Base-by-base conservation (phyloP, 2,888 invertebrate species). In the Drosophila cyrtoloma region DNA sequence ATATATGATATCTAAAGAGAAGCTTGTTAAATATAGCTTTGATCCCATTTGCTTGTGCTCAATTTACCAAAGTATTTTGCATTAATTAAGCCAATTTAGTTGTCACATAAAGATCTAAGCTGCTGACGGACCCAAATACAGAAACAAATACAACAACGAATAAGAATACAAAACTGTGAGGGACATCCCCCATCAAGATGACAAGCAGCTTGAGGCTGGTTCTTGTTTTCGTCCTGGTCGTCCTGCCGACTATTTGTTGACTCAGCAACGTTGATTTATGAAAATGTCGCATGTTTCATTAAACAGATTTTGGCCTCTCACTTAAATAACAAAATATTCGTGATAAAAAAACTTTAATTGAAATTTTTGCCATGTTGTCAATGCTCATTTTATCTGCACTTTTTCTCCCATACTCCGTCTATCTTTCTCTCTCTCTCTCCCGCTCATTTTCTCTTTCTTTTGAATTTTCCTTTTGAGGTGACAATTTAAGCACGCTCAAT, bases 61-160 rank as follows among this genome's bases (percentile, higher is more conserved):
- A 83, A 83, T 84, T 81, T 76, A 56, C 55, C 60, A 73, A 77
- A 77, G 71, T 69, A 84, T 86, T 89, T 89, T 73, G 70, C 75
- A 86, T 89, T 75, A 86, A 89, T 89, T 89, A 86, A 82, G 64
- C 65, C 84, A 82, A 89, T 86, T 89, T 75, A 72, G 63, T 60
- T 73, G 68, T 55, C 60, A 47, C 42, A 65, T 35, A 77, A 73
- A 66, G 58, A 55, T 69, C 28, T 35, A 63, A 60, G 60, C 80
- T 60, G 37, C 39, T 44, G 30, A 26, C 51, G 35, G 26, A 26
- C 16, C 44, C 57, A 39, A 39, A 47, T 16, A 9, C 26, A 47
- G 4, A 47, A 16, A 26, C 28, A 57, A 28, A 30, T 12, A 26
- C 12, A 58, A 42, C 30, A n/a, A 30, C 28, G 9, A 68, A 33